Evolutionary conservation across 2,113 vertebrate species (phyloP).

Genomic region (Serilophus lunatus): DNA sequence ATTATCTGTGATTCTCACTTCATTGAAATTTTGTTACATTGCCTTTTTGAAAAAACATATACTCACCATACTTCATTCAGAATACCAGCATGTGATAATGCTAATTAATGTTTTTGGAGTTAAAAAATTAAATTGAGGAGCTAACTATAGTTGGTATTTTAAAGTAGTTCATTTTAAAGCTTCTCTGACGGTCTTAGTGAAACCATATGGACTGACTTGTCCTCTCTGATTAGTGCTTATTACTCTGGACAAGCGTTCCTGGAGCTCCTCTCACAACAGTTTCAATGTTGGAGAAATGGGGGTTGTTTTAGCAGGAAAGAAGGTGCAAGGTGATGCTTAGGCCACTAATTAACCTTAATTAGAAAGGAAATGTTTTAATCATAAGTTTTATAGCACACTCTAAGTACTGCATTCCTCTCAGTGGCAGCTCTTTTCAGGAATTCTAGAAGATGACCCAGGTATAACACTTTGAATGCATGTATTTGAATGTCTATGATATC

Average conservation of each 20-base stretch:
- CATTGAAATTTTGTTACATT: neutral
- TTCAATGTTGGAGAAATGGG: neutral
- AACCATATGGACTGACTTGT: neutral
- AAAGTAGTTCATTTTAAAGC: neutral
- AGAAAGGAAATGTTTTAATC: neutral
- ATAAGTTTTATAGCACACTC: neutral
- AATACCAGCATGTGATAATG: neutral
- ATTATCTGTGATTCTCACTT: neutral
- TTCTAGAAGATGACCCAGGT: neutral
- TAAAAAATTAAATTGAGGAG: neutral
- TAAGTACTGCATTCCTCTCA: neutral
- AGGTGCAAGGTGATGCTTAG: neutral
- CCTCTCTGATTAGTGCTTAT: too few species aligned
- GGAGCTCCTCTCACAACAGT: neutral
- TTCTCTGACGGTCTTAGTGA: neutral
- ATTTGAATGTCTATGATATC: neutral
- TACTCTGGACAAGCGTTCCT: accelerated
- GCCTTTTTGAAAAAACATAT: neutral
- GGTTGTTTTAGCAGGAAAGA: neutral
- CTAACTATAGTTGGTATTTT: neutral
- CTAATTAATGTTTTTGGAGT: neutral
- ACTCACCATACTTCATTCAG: neutral
- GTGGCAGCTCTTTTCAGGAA: neutral
- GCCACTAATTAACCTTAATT: neutral
- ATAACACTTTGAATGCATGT: neutral